Evolutionary conservation across 1,140 invertebrate species (phyloP), one percentile per base, ranked within the genome.

Genomic region (Drosophila parvula): DNA sequence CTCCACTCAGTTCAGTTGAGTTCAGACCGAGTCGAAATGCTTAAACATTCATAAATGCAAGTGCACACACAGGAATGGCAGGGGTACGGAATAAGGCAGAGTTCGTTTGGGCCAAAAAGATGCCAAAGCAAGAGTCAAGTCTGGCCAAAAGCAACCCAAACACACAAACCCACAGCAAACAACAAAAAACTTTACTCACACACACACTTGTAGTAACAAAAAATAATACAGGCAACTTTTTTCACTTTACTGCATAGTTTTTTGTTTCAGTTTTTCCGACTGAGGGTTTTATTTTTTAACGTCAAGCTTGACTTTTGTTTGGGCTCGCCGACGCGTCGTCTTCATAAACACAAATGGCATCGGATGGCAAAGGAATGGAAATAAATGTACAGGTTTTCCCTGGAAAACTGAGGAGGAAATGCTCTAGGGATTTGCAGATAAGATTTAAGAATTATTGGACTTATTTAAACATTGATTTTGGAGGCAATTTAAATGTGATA

Each of bases 31-130:
- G 65, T 67, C 59, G 41, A 59, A 88, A 78, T 79, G 67, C 79
- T 86, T 83, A 86, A 86, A 88, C 79, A 86, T 86, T 86, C 83
- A 86, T 86, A 86, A 88, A 88, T 88, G 79, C 82, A 82, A 86
- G 76, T 69, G 82, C 79, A 68, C 67, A 88, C 67, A 74, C 18
- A 8, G 34, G 44, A 16, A 0, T 22, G 22, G 22, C 6, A 11
- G 34, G 45, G 10, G 22, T 43, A 45, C 48, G 12, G 12, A 59
- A 41, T n/a, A 41, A 28, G 44, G 12, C 34, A 2, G 38, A 30
- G 58, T 64, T 77, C 53, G 53, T 78, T 78, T 69, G 73, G 75
- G 81, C 78, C 83, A 88, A 62, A 73, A 63, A 76, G 74, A 79
- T 85, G 79, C 70, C 61, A 56, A 41, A 55, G 79, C 70, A 73